A percentile compares a stretch with the other conserved stretches of the same genome.
These are phyloP conservation scores for Diarsia brunnea DNA, from an alignment of 2,888 invertebrate species.

Conservation along the genomic window DNA sequence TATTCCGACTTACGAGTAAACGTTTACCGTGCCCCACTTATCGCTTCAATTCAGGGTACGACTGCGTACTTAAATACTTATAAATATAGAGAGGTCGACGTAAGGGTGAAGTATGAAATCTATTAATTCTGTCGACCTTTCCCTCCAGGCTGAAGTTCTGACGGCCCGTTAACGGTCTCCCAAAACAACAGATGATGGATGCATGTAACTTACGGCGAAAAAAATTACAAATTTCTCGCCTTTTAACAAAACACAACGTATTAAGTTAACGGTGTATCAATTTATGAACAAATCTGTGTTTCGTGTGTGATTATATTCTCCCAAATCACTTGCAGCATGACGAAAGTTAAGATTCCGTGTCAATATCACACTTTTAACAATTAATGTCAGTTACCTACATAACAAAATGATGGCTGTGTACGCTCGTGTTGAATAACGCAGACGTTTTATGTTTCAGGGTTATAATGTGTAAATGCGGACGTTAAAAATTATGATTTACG, in stretches of 20 bases:
- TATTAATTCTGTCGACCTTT: constrained; percentile 69
- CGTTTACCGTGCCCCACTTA: constrained; percentile 35
- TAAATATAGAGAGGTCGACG: constrained; percentile 27
- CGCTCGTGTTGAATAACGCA: constrained; percentile 52
- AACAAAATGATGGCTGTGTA: constrained; percentile 53
- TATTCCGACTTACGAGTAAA: constrained; percentile 21
- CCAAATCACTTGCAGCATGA: constrained; percentile 71
- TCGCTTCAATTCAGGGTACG: constrained; percentile 24
- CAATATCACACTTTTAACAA: constrained; percentile 66
- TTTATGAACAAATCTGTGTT: constrained; percentile 77
- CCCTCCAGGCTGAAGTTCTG: constrained; percentile 60
- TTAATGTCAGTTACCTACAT: constrained; percentile 65
- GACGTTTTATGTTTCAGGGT: constrained; percentile 55
- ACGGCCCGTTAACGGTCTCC: constrained; percentile 71
- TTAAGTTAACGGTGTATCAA: constrained; percentile 84
- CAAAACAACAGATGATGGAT: constrained; percentile 71
- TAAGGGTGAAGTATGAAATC: constrained; percentile 63
- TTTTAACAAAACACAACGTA: constrained; percentile 80
- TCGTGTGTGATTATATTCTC: constrained; percentile 69
- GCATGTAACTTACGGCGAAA: constrained; percentile 71
- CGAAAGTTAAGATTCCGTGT: constrained; percentile 67
- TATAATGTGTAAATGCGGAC: constrained; percentile 42
- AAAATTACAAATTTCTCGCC: constrained; percentile 87
- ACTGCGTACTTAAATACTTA: constrained; percentile 37
- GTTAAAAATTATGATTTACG: constrained; percentile 52